phyloP scores from a whole-genome alignment of 2,113 vertebrate genomes.

The Pseudorasbora parva region DNA sequence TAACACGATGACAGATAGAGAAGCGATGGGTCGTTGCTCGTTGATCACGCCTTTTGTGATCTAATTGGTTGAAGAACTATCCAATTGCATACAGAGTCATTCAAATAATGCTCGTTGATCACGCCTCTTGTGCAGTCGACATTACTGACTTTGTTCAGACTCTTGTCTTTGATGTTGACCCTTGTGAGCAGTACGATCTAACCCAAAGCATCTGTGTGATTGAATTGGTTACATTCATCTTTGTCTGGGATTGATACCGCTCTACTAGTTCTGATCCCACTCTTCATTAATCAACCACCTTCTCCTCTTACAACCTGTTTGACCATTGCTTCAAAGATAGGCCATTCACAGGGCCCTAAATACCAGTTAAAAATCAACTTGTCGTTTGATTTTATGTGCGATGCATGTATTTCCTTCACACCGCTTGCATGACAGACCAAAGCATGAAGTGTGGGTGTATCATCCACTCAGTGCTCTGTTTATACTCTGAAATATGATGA shows the following conservation, averaged over 20 bases:
- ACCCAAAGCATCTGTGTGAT: neutral
- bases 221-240: constrained; percentile 46
- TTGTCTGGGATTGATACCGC: neutral
- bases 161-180: constrained; percentile 7
- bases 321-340: neutral
- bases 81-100: too few species aligned
- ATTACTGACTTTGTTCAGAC: too few species aligned
- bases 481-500: constrained; percentile 27
- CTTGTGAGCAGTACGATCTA: neutral
- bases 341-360: neutral
- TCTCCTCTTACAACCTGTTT: neutral
- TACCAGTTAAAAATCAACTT: neutral
- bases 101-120: too few species aligned
- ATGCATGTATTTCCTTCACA: constrained; percentile 1
- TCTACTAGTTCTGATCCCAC: constrained; percentile 5
- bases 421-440: neutral
- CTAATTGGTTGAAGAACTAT: too few species aligned
- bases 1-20: too few species aligned
- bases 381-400: neutral
- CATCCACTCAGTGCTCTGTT: constrained; percentile 13
- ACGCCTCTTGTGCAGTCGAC: too few species aligned
- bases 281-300: neutral
- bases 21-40: too few species aligned
- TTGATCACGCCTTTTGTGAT: too few species aligned
- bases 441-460: constrained; percentile 31